Evolutionary conservation across 2,797 vertebrate species (phyloP), one percentile per base, ranked within the genome.

Genomic region (Anniella stebbinsi): DNA sequence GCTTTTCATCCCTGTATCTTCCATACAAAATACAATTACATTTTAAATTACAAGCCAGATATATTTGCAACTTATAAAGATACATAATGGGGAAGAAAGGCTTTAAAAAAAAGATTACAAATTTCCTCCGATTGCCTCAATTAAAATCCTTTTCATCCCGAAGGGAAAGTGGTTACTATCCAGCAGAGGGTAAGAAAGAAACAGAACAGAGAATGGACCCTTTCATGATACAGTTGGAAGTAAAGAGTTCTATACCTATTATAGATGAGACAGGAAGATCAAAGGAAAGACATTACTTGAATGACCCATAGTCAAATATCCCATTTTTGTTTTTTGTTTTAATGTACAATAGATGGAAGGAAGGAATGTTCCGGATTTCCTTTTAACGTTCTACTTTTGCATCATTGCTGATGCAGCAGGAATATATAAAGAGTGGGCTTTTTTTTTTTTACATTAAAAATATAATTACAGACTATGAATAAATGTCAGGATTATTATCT

Each of bases 1-100:
- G 95, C 97, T 98, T 98, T 97, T 97, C 97, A 96, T 97, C 94
- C 92, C 92, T 93, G 93, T 97, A 97, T 98, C 97, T 97, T 96
- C 93, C 88, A 86, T 95, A 91, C 93, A 94, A 97, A 97, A 86
- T 95, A 95, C 95, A 97, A 97, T 98, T 97, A 97, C 86, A n/a
- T 95, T 95, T 97, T 93, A 96, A 97, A 97, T 97, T 97, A 95
- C 92, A 92, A 95, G 96, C 82, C 94, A 95, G 96, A 96, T 97
- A 94, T 92, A 96, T 97, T 97, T 97, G 94, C 93, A 94, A 97
- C 95, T 96, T 97, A 87, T 87, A 95, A 95, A 97, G 96, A 97
- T 96, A 95, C 88, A 95, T 93, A 94, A 94, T 80, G 60, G 88
- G 63, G 48, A 96, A 97, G 95, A 96, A 97, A 97, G 96, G 57